Percentiles rank a stretch among this genome's conserved stretches.
These are phyloP conservation scores for Argyra leucocephala DNA, from an alignment of 2,888 invertebrate species.

Conservation along the genomic window DNA sequence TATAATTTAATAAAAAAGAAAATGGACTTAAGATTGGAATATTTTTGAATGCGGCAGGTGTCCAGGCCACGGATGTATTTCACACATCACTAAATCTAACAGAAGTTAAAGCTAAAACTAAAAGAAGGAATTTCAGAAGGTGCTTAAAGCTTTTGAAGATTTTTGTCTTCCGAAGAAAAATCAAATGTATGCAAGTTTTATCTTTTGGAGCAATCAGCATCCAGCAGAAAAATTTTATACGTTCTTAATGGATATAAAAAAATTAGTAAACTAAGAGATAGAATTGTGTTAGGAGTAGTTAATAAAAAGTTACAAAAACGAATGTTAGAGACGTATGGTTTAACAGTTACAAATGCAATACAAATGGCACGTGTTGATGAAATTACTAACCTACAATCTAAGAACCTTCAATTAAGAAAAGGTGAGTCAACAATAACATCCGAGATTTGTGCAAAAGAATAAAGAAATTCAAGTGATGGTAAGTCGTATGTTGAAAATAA, in stretches of 20 bases:
- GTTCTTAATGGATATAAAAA: slow-evolving; percentile 17
- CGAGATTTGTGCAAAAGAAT: background rate
- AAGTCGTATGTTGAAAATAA: background rate
- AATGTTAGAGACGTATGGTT: slow-evolving; percentile 7
- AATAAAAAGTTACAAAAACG: slow-evolving; percentile 13
- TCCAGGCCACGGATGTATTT: no score
- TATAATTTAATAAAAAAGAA: no score
- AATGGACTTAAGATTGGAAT: no score
- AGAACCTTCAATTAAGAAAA: background rate
- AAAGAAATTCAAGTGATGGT: background rate
- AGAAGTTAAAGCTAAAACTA: no score
- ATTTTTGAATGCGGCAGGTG: no score
- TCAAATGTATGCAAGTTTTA: slow-evolving; percentile 14
- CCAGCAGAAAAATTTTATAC: slow-evolving; percentile 14
- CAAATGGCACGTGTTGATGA: slow-evolving; percentile 12
- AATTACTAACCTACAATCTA: background rate
- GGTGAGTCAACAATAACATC: background rate
- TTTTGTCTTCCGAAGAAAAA: slow-evolving; percentile 15
- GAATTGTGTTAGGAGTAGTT: slow-evolving; percentile 12
- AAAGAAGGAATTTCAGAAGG: no score
- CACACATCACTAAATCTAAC: no score
- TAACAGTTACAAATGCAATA: slow-evolving; percentile 8
- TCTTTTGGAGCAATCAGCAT: slow-evolving; percentile 14
- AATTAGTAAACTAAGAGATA: slow-evolving; percentile 13
- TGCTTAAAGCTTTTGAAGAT: no score